Evolutionary conservation across 2,888 invertebrate species (phyloP), one percentile per base, ranked within the genome.

Genomic region (Ariolimax columbianus): DNA sequence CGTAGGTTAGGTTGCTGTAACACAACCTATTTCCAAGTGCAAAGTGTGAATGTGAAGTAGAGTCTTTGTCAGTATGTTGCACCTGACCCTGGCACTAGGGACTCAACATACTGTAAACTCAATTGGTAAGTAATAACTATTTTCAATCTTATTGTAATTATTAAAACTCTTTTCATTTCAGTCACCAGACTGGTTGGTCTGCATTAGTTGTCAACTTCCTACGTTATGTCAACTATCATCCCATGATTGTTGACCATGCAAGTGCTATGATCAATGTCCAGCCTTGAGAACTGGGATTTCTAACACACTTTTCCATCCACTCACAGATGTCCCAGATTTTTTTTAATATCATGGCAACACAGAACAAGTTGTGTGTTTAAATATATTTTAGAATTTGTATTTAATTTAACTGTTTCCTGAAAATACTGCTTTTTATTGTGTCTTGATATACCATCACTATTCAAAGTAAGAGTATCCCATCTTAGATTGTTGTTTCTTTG

Each of bases 151-250:
- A 14, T 47, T 47, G 14, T 55, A 7, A 55, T 66, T 30, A 33
- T 43, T 40, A 26, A 40, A 72, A 23, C 43, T 40, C n/a, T 30
- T 85, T 77, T 59, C 81, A 17, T 90, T 91, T 86, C 90, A 93
- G 93, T 88, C 94, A 94, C 84, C 93, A 94, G 86, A 94, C 94
- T 23, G 94, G 94, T 6, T 94, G 94, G 94, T 93, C 93, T 59
- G 92, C 93, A 9, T 86, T 94, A 59, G 88, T 93, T 23, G 91
- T 90, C 4, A 91, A 91, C 80, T 86, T 91, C 66, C 83, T 90
- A 77, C 77, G 85, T 11, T 85, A 77, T 80, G 82, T 82, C 33
- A 85, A 85, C 72, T 36, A 77, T 36, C 77, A 82, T 40, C 77
- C 82, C 17, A 82, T 85, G 38, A 85, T 85, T 40, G 82, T 82